phyloP scores from a whole-genome alignment of 2,888 invertebrate genomes.

The Eupithecia inturbata region DNA sequence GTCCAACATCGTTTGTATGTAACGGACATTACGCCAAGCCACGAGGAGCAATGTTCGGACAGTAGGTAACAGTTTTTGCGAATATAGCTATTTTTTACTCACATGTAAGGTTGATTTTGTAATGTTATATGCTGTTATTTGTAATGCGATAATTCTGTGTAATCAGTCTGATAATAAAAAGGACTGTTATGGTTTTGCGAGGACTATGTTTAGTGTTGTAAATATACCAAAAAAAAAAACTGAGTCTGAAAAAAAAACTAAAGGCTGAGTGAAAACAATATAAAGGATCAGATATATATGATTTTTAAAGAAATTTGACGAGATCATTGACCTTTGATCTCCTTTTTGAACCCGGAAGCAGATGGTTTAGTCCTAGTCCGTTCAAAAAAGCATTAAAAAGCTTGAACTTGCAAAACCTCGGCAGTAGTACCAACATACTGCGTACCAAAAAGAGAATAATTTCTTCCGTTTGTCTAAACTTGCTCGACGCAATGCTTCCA shows the following conservation, averaged over 20 bases:
- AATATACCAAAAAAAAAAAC: neutral
- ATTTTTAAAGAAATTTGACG: neutral
- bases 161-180: slow-evolving; percentile 32
- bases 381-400: slow-evolving; percentile 18
- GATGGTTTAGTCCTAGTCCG: neutral
- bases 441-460: slow-evolving; percentile 80
- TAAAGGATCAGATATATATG: neutral
- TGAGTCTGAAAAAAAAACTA: neutral
- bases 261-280: neutral
- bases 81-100: slow-evolving; percentile 56
- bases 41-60: slow-evolving; percentile 68
- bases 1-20: neutral
- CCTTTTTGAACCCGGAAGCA: neutral
- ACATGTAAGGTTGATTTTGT: slow-evolving; percentile 35
- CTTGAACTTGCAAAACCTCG: slow-evolving; percentile 28
- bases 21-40: slow-evolving; percentile 44
- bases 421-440: slow-evolving; percentile 48
- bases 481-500: slow-evolving; percentile 74
- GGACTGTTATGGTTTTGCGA: slow-evolving; percentile 18
- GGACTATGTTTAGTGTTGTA: neutral
- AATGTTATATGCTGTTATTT: slow-evolving; percentile 34
- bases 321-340: neutral
- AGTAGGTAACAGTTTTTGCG: slow-evolving; percentile 72
- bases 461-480: slow-evolving; percentile 84
- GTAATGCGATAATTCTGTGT: slow-evolving; percentile 33